phyloP scores from a whole-genome alignment of 1,140 invertebrate species.

The Portunus trituberculatus region DNA sequence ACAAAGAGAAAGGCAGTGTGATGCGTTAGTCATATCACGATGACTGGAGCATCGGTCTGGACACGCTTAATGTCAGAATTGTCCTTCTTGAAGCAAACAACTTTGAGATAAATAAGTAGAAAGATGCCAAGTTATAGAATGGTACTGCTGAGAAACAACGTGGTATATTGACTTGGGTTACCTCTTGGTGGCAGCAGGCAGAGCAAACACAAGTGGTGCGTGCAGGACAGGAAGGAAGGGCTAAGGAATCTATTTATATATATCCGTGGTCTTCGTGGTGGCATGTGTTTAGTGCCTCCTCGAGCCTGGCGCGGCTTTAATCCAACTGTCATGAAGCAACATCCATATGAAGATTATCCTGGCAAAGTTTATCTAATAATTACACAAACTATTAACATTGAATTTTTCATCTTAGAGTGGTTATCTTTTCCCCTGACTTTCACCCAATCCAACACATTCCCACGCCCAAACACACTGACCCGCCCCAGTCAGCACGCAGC shows the following conservation, averaged over 20 bases:
- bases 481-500: background rate
- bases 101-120: too few relatives aligned
- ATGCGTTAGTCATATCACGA: too few relatives aligned
- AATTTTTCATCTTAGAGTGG: background rate
- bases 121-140: background rate
- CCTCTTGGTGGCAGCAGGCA: background rate
- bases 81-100: too few relatives aligned
- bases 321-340: background rate
- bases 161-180: background rate
- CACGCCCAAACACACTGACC: background rate
- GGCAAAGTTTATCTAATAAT: background rate
- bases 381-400: background rate
- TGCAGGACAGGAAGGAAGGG: background rate
- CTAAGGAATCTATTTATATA: background rate
- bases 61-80: too few relatives aligned
- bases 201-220: background rate
- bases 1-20: too few relatives aligned
- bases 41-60: too few relatives aligned
- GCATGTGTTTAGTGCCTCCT: background rate
- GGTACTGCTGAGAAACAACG: background rate
- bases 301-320: background rate
- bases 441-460: background rate
- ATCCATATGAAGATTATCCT: background rate
- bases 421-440: background rate
- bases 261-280: background rate